Conservation (phyloP, 2,888 invertebrate genomes). For the Lithodes maja region DNA sequence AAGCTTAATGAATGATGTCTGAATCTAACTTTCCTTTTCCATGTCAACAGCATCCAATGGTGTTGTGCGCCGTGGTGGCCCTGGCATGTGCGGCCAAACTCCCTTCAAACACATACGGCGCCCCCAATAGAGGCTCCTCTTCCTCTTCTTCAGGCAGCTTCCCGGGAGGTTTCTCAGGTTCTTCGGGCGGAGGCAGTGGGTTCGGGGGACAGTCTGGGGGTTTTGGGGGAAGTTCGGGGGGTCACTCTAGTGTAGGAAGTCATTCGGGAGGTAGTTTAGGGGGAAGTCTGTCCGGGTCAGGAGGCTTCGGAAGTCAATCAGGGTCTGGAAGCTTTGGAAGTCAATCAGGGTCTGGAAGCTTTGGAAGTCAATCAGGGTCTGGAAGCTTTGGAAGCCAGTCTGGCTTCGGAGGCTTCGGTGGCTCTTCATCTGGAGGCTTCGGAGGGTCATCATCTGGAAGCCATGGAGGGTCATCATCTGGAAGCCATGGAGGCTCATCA, state of each 20-base stretch:
- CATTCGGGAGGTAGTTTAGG: not conserved
- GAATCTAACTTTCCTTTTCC: too few species aligned
- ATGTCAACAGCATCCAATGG: not conserved
- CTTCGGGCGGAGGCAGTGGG: not conserved
- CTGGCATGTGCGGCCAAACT: conserved; percentile 25
- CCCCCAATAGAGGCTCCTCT: conserved; percentile 27
- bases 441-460: conserved; percentile 17
- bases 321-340: not conserved
- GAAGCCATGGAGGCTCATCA: not conserved
- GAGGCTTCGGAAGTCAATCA: not conserved
- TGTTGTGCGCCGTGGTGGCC: conserved; percentile 22
- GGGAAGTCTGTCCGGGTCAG: not conserved
- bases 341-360: not conserved
- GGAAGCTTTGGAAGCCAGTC: not conserved
- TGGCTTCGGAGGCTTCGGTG: not conserved
- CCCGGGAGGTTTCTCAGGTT: not conserved
- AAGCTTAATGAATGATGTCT: too few species aligned
- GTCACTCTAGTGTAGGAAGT: not conserved
- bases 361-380: not conserved
- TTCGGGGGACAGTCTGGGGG: not conserved
- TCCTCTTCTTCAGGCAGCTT: conserved; percentile 2
- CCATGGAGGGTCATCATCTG: conserved; percentile 10
- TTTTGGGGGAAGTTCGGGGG: not conserved
- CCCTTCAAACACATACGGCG: conserved; percentile 12
- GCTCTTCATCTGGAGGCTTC: not conserved